Evolutionary conservation across 2,888 invertebrate genomes (phyloP).

Genomic region (Nephrotoma guestfalica): DNA sequence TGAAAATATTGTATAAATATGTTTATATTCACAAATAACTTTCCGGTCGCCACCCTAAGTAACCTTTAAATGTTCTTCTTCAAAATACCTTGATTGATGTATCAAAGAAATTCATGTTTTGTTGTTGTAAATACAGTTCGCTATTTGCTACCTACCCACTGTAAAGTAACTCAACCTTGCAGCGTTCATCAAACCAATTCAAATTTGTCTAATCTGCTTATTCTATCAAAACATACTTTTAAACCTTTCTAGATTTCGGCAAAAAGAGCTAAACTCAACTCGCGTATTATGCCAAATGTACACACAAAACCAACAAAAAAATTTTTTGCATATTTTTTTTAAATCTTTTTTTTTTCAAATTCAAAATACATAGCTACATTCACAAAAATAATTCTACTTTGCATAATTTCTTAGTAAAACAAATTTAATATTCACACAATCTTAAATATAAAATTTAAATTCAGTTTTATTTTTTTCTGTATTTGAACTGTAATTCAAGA

Average conservation of each 20-base stretch:
- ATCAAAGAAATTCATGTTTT: no score
- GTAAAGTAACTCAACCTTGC: neutral
- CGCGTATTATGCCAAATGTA: neutral
- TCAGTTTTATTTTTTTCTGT: neutral
- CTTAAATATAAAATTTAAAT: neutral
- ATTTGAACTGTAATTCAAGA: neutral
- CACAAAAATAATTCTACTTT: neutral
- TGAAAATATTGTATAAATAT: no score
- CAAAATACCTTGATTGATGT: no score
- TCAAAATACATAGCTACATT: neutral
- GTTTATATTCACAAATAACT: no score
- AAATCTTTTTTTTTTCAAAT: neutral
- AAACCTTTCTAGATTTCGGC: neutral
- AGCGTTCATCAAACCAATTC: neutral
- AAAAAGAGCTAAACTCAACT: neutral
- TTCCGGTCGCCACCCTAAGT: no score
- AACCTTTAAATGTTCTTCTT: no score
- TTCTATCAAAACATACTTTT: neutral
- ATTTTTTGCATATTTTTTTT: neutral
- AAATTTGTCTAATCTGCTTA: neutral
- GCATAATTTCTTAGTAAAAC: neutral
- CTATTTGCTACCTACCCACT: neutral
- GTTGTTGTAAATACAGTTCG: no score
- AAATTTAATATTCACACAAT: neutral
- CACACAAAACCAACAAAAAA: neutral